Evolutionary conservation across 2,797 vertebrate species (phyloP), one percentile per base, ranked within the genome.

Genomic region (Myripristis murdjan): DNA sequence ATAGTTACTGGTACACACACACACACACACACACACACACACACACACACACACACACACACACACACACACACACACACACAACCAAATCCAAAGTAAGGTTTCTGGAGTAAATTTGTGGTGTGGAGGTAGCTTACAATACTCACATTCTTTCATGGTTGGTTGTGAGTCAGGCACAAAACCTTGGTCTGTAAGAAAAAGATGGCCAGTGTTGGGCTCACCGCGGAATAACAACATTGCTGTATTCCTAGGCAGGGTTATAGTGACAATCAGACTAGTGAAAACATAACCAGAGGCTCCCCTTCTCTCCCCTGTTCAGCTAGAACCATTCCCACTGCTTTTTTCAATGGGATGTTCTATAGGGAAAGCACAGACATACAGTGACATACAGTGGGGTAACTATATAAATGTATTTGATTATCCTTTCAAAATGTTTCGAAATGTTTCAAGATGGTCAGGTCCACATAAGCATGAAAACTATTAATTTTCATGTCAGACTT

Each of bases 141-240:
- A 92, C 97, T 96, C 94, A 98, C 97, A 61, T 61, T 78, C 79
- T 57, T 60, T 92, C 22, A 6, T 58, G 54, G 10, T 54, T 54
- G 93, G 93, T 80, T 96, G 96, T 26, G 93, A 95, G 87, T 96
- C 96, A 53, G 95, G 94, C 70, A 96, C 88, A 85, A 92, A 79
- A 10, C 71, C 80, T 61, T 90, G 83, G 75, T 92, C 98, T 99
- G 92, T 6, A 82, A 66, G 60, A 67, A 88, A 90, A 70, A 31
- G 2, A 39, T 15, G 20, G 18, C 52, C 16, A 73, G 1, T 46
- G 6, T 48, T 24, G 1, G 14, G 35, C 56, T 64, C 20, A 57
- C 3, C 9, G n/a, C 6, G 55, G 7, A 52, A 31, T 14, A 53
- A 48, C 11, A 26, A 11, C 64, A 8, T 26, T 23, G 12, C 4